Evolutionary conservation across 2,888 invertebrate genomes (phyloP).

Genomic region (Meta bourneti): DNA sequence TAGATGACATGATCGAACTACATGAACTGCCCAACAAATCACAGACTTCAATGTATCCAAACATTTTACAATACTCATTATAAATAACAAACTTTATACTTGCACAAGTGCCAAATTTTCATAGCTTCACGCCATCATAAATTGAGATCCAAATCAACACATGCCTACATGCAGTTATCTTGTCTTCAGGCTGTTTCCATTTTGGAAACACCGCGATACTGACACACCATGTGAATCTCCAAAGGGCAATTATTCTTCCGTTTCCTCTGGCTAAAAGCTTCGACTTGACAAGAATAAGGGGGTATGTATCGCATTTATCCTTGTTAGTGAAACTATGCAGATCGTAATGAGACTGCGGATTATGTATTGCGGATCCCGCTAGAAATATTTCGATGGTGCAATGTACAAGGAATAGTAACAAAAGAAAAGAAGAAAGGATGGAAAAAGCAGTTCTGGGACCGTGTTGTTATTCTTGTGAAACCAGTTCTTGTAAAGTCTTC

Average conservation of each 20-base stretch:
- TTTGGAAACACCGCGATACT: neutral
- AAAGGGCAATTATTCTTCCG: constrained; percentile 8
- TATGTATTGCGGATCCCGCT: neutral
- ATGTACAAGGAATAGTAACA: neutral
- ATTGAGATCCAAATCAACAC: neutral
- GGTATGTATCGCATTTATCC: constrained; percentile 27
- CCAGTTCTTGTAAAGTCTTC: too few relatives aligned
- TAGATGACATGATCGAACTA: too few relatives aligned
- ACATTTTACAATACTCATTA: neutral
- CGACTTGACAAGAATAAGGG: neutral
- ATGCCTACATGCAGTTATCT: neutral
- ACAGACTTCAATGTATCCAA: neutral
- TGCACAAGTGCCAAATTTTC: neutral
- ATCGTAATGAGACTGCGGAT: constrained; percentile 4
- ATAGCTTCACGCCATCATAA: neutral
- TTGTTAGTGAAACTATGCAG: constrained; percentile 26
- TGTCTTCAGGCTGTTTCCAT: neutral
- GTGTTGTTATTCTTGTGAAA: too few relatives aligned
- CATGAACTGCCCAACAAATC: too few relatives aligned
- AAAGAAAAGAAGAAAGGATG: neutral
- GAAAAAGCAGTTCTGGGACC: too few relatives aligned
- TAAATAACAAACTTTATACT: neutral
- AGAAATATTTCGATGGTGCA: neutral
- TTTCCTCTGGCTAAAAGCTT: neutral
- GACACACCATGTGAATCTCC: neutral